Evolutionary conservation across 2,888 invertebrate genomes (phyloP), one percentile per base, ranked within the genome.

Genomic region (Cerceris ruficornis): DNA sequence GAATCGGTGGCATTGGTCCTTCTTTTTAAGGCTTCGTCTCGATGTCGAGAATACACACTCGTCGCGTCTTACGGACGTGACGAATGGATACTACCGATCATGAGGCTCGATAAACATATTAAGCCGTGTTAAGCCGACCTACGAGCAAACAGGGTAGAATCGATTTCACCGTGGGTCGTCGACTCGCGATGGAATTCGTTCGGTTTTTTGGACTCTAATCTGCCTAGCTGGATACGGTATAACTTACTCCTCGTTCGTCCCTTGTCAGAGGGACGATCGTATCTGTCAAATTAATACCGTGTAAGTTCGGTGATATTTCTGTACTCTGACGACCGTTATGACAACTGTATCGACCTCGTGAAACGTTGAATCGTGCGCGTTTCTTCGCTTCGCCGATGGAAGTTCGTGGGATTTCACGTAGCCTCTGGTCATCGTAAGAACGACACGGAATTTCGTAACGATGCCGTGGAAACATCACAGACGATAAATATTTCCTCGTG

Each of bases 91-190:
- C 46, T 50, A 55, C 66, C 61, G 85, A 85, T 85, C 81, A 49
- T 71, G 74, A 14, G 28, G 52, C 69, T 73, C 76, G 84, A 85
- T 85, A 85, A 85, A 85, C 81, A 80, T 75, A 83, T 85, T 81
- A 85, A 83, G 77, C 70, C 79, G 72, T 64, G 77, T 73, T 79
- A 80, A 85, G 83, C 75, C 77, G 71, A 42, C 67, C 81, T 69
- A 73, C 81, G 62, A 62, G 69, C 64, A 74, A 81, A 76, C 73
- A 15, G 64, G 69, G 42, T 61, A 73, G 78, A 85, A 83, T 85
- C 85, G 75, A 85, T 85, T 77, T 81, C 85, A 77, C 74, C 59
- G 39, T 61, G 14, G 70, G 50, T 9, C 49, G 28, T 73, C 82
- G 61, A 39, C 70, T 66, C 60, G 55, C 42, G 58, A 66, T 57